Evolutionary conservation across 2,888 invertebrate species (phyloP), one percentile per base, ranked within the genome.

Genomic region (Mesorhabditis spiculigera): DNA sequence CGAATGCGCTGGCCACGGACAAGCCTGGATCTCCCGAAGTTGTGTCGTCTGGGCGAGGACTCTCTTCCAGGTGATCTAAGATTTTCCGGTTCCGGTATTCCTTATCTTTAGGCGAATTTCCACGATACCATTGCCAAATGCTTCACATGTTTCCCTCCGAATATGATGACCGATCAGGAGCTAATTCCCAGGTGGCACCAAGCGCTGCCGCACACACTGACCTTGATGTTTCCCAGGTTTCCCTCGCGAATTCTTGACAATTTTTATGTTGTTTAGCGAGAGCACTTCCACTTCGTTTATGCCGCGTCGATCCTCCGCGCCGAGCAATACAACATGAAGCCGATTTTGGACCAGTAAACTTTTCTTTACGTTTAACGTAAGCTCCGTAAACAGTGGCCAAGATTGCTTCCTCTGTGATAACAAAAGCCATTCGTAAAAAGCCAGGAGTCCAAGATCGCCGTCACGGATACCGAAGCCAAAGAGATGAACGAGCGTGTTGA

Each of bases 161-260:
- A 95, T 87, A 93, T 78, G 72, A 76, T 86, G 45, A 90, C 89
- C 5, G 87, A 86, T 73, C 86, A 88, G 90, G 90, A 45, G 88
- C 94, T 70, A 92, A 93, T 4, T 98, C 98, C 89, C 98, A 98
- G 98, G 96, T 0, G 97, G 94, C 0, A 93, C 93, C 0, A 95
- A 98, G 88, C 90, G 97, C 63, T 98, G 97, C 86, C 98, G 0
- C 90, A 91, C 74, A 91, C 93, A 0, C 88, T 97, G 86, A 72
- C 89, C 62, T 90, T 81, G 88, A 89, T 81, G 75, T 86, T 41
- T 84, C 86, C 44, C 86, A 87, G 81, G 87, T 28, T 28, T 28
- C 28, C 3, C 28, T 28, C 28, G 28, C 28, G 28, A 28, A 28
- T 28, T 28, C 28, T 68, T 28, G 28, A 13, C 5, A 43, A 45